Base-by-base conservation (phyloP, 2,797 vertebrate genomes). In the Melopsittacus undulatus region DNA sequence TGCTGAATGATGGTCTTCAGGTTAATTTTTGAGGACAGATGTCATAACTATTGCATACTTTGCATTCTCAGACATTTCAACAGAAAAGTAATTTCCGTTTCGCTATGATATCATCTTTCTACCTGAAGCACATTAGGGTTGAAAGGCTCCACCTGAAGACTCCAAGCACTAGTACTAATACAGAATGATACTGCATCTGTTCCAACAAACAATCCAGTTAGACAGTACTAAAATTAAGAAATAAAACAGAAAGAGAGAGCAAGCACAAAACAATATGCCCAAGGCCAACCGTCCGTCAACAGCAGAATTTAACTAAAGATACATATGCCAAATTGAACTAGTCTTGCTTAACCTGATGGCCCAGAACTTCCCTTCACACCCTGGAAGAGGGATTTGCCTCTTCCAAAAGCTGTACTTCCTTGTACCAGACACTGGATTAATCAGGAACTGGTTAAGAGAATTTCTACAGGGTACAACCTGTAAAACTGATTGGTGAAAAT, bases 21-120 rank as follows among this genome's bases (percentile, higher is more conserved):
- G 49, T 46, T 88, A 79, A 86, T 92, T 83, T 94, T 69, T 83
- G 69, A 94, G 48, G 80, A 91, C 70, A 92, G 57, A 75, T 83
- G 74, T 76, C 89, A 63, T 2, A 83, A 34, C 43, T 81, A 54
- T n/a, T 13, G 10, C 48, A 61, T 27, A 84, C 29, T 30, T 66
- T 32, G 32, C 30, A 23, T 90, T 83, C 79, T 81, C 69, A 52
- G 46, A 78, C 9, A 38, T 77, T 88, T 95, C 69, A 80, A 57
- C 54, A 54, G 20, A 30, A 34, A 38, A 52, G 30, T 62, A n/a
- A 63, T 42, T 89, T 84, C 73, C 54, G n/a, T 64, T 68, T 32
- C 1, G 0, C 42, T 42, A 3, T 18, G 40, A 2, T 64, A 92
- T 20, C 43, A 77, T 56, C 80, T 70, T 70, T 59, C 51, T 62